A percentile compares a stretch with the other conserved stretches of the same genome.
These are phyloP conservation scores for Creontiades dilutus DNA, from an alignment of 2,888 invertebrate genomes.

Conservation along the genomic window DNA sequence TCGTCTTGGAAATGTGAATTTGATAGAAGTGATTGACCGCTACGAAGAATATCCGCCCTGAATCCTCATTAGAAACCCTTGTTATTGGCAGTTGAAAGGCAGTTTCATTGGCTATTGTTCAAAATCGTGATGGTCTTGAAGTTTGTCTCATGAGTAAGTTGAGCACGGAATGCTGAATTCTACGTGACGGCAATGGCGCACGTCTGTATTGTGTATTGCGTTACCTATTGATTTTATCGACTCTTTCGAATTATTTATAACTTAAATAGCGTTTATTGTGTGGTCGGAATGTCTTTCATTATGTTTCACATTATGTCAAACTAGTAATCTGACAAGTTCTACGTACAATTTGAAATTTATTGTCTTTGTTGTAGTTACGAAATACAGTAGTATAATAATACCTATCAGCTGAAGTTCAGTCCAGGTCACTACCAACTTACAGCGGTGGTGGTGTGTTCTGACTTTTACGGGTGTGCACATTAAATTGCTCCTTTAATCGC, in stretches of 20 bases:
- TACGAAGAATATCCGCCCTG: background rate
- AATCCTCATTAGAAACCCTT: background rate
- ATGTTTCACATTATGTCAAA: too few species aligned
- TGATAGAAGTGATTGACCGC: background rate
- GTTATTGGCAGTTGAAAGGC: background rate
- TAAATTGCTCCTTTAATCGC: too few species aligned
- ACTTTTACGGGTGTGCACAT: too few species aligned
- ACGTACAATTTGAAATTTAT: too few species aligned
- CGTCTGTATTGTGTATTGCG: background rate
- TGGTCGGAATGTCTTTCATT: too few species aligned
- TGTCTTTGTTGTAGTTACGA: too few species aligned
- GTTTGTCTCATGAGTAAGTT: background rate
- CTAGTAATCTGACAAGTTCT: too few species aligned
- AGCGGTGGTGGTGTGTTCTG: too few species aligned
- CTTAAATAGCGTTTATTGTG: background rate
- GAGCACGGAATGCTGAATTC: background rate
- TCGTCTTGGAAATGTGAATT: too few species aligned
- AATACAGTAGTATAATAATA: too few species aligned
- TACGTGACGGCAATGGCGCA: background rate
- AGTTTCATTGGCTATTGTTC: background rate
- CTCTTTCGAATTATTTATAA: constrained; percentile 25
- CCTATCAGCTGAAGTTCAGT: too few species aligned
- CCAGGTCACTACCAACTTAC: too few species aligned
- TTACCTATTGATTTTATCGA: background rate
- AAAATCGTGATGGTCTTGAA: background rate